Percentiles rank a stretch among this genome's conserved stretches.
phyloP scores from a whole-genome alignment of 2,113 vertebrate species.

The Naja naja region DNA sequence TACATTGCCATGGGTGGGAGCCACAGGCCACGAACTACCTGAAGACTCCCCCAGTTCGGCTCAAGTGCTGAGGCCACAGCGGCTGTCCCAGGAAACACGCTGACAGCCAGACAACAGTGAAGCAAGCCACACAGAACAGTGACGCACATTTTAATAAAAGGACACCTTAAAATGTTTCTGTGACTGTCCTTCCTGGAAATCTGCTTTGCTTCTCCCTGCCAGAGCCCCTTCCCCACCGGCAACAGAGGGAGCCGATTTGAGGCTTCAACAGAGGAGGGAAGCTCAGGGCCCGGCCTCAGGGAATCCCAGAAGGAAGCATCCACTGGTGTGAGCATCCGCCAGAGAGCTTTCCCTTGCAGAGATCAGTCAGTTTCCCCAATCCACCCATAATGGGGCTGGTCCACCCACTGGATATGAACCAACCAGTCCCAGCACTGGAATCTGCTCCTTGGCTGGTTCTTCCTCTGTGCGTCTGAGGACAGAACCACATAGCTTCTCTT shows the following conservation, averaged over 20 bases:
- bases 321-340: too few species aligned
- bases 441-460: neutral
- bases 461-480: neutral
- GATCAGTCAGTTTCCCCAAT: neutral
- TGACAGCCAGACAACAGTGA: neutral
- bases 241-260: neutral
- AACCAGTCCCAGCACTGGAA: neutral
- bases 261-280: neutral
- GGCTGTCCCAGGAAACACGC: neutral
- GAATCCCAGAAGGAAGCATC: neutral
- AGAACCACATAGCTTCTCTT: neutral
- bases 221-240: accelerated
- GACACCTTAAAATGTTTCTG: slow-evolving; percentile 17
- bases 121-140: neutral
- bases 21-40: neutral
- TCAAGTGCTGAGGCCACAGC: neutral
- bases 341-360: neutral
- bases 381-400: neutral
- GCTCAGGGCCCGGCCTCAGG: neutral
- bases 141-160: slow-evolving; percentile 41
- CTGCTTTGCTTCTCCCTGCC: neutral
- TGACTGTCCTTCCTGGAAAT: neutral
- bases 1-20: slow-evolving; percentile 52
- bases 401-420: neutral
- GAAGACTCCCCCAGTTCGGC: neutral